These are phyloP conservation scores for Notarius lentiginosus DNA, from an alignment of 2,113 vertebrate species.

Conservation along the genomic window DNA sequence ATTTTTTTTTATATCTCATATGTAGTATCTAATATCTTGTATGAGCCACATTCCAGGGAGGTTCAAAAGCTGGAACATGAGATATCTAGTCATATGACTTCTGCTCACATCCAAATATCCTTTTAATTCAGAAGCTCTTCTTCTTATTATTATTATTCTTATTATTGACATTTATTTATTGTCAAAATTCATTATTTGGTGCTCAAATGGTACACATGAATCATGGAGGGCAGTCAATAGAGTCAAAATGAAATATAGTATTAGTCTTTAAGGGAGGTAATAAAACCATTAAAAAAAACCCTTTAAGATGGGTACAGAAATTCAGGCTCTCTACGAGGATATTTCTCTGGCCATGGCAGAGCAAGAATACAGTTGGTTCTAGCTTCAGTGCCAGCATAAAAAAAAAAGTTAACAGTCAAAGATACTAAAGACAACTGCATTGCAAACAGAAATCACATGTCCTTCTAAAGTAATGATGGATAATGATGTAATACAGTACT, in stretches of 20 bases:
- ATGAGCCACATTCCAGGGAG: background rate
- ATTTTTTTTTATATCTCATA: background rate
- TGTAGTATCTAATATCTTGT: too few species aligned
- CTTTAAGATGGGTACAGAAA: background rate
- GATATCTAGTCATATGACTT: background rate
- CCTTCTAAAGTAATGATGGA: background rate
- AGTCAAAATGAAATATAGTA: background rate
- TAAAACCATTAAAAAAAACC: background rate
- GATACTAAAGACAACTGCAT: background rate
- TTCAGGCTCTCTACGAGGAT: background rate
- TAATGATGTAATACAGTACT: background rate
- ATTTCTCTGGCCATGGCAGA: background rate
- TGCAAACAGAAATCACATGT: background rate
- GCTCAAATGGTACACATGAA: too few species aligned
- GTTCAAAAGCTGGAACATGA: background rate
- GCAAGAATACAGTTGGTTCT: background rate
- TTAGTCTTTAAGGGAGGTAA: background rate
- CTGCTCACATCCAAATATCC: background rate
- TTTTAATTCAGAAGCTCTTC: background rate
- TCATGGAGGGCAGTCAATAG: background rate
- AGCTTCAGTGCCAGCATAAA: background rate
- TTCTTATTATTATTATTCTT: background rate
- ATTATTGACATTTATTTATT: background rate
- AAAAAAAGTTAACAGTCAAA: background rate
- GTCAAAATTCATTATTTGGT: background rate